Evolutionary conservation across 2,888 invertebrate species (phyloP).

Genomic region (Dermolepida albohirtum): DNA sequence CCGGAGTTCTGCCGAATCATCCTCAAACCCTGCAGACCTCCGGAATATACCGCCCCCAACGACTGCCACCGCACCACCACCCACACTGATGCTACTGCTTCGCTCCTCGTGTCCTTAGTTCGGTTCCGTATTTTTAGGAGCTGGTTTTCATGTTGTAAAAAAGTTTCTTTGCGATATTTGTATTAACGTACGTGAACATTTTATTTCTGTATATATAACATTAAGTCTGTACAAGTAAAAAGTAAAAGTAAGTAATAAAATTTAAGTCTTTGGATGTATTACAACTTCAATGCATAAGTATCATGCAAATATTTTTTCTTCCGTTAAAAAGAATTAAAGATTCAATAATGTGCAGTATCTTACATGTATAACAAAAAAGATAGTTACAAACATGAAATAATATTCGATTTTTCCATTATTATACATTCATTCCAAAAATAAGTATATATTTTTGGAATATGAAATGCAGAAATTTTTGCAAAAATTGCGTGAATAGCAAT

Average conservation of each 20-base stretch:
- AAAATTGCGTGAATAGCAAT: too few relatives aligned
- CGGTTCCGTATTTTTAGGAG: slow-evolving; percentile 53
- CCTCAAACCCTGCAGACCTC: slow-evolving; percentile 63
- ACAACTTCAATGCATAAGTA: neutral
- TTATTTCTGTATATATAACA: slow-evolving; percentile 7
- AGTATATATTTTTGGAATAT: too few relatives aligned
- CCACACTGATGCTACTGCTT: slow-evolving; percentile 52
- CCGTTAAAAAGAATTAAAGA: neutral
- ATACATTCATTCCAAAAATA: too few relatives aligned
- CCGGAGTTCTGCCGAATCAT: slow-evolving; percentile 65
- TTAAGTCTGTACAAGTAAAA: neutral
- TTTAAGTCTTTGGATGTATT: neutral
- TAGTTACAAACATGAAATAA: too few relatives aligned
- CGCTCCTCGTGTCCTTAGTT: slow-evolving; percentile 56
- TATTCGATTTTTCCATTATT: too few relatives aligned
- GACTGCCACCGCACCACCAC: slow-evolving; percentile 45
- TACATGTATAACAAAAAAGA: too few relatives aligned
- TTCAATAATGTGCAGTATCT: too few relatives aligned
- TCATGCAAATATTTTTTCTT: neutral
- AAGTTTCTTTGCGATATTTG: slow-evolving; percentile 29
- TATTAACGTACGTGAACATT: slow-evolving; percentile 8
- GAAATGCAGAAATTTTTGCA: too few relatives aligned
- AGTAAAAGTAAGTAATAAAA: slow-evolving; percentile 1
- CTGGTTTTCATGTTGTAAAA: slow-evolving; percentile 47
- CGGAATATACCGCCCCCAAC: slow-evolving; percentile 59